Base-by-base conservation (phyloP, 2,113 vertebrate genomes). In the Orthonyx spaldingii region DNA sequence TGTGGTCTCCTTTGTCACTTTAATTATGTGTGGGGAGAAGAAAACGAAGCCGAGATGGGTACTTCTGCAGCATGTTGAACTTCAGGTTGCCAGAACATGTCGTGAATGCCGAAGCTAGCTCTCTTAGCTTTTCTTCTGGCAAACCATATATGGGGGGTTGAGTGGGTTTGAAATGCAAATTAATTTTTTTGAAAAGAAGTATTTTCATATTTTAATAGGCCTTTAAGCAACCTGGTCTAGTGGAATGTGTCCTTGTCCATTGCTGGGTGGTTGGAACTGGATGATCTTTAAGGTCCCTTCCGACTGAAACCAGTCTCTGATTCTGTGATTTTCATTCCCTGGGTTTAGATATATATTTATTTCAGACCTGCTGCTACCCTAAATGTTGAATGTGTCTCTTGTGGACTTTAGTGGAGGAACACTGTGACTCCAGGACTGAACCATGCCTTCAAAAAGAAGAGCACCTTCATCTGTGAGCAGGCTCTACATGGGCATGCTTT, bases 1-100 rank as follows among this genome's bases (percentile, higher is more conserved):
- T 33, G n/a, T 88, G 42, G 28, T 74, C 56, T 87, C 47, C 75
- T 83, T 86, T 89, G 87, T 87, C 42, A 39, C 55, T 92, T 90
- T 83, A 90, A 76, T 90, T 76, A 30, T 18, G 46, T 32, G 53
- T 64, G 65, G 46, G 32, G 57, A 80, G 50, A 87, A 63, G 52
- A 55, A 77, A 74, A 66, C 0, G 4, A 64, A 44, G 65, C n/a
- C 55, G 64, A 76, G 46, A 32, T 27, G 37, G 66, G 28, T 72
- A 33, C 52, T 52, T 86, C 46, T 59, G 55, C 50, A 86, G 55
- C 5, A 2, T 50, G 91, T 86, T 83, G 55, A 80, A 90, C 59
- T 80, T 74, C 1, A 46, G 27, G 50, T 83, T 95, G 79, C 82
- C 66, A 74, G 69, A 95, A 68, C 37, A 3, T 53, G 57, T 89